Conservation (phyloP, 2,888 invertebrate species). For the Brenthis ino region DNA sequence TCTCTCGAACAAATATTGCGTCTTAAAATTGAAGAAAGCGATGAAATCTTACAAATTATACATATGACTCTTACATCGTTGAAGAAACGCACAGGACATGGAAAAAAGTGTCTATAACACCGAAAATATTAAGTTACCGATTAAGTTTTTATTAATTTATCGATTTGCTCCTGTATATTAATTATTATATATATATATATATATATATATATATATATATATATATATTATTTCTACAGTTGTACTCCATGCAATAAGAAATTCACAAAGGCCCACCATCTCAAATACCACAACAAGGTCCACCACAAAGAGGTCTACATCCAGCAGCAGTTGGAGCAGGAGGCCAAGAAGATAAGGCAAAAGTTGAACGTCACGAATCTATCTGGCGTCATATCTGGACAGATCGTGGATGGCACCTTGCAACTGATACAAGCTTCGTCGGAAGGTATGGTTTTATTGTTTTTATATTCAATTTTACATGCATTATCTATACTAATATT, state of each 20-base stretch:
- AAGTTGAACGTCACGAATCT: constrained; percentile 70
- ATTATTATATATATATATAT: too few relatives aligned
- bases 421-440: constrained; percentile 58
- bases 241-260: constrained; percentile 77
- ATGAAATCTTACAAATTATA: too few relatives aligned
- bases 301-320: constrained; percentile 77
- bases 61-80: too few relatives aligned
- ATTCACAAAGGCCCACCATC: constrained; percentile 78
- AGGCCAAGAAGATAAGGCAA: constrained; percentile 72
- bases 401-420: constrained; percentile 71
- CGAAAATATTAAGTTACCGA: too few relatives aligned
- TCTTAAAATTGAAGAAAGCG: too few relatives aligned
- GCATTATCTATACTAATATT: too few relatives aligned
- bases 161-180: too few relatives aligned
- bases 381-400: constrained; percentile 65
- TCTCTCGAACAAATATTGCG: too few relatives aligned
- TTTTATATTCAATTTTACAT: neutral
- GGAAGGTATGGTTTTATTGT: constrained; percentile 52
- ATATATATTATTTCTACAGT: constrained; percentile 44
- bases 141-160: too few relatives aligned
- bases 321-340: constrained; percentile 72
- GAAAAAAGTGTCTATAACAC: too few relatives aligned
- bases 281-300: constrained; percentile 81
- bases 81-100: too few relatives aligned
- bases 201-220: too few relatives aligned